phyloP scores from a whole-genome alignment of 2,888 invertebrate species.

The Chironomus riparius region DNA sequence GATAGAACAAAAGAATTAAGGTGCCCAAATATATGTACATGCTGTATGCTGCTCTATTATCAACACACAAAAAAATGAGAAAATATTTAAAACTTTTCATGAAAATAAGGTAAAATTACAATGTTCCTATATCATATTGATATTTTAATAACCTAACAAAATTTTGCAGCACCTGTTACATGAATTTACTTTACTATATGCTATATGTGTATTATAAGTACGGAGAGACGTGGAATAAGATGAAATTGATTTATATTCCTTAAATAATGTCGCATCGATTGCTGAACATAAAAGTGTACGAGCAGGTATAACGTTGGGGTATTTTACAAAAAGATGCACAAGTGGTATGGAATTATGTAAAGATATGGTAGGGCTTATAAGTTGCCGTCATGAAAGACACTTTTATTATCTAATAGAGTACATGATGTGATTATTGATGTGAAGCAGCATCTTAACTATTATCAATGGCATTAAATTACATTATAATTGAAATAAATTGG shows the following conservation, averaged over 20 bases:
- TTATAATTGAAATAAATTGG: background rate
- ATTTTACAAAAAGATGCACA: background rate
- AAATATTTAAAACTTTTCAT: background rate
- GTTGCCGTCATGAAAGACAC: background rate
- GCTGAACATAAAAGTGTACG: background rate
- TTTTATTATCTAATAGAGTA: background rate
- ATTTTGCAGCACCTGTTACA: constrained; percentile 22
- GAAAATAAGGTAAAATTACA: background rate
- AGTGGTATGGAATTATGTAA: no score
- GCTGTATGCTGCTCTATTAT: no score
- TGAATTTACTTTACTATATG: background rate
- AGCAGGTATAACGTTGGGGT: background rate
- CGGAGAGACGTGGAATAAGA: background rate
- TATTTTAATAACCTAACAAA: constrained; percentile 23
- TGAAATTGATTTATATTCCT: constrained; percentile 16
- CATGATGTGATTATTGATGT: background rate
- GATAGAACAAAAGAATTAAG: no score
- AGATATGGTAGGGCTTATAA: no score
- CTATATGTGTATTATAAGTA: background rate
- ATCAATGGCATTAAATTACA: background rate
- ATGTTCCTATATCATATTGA: constrained; percentile 5
- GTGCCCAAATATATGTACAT: no score
- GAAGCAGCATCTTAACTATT: background rate
- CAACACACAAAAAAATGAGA: no score
- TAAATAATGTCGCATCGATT: background rate